Evolutionary conservation across 2,888 invertebrate species (phyloP).

Genomic region (Dioctria linearis): DNA sequence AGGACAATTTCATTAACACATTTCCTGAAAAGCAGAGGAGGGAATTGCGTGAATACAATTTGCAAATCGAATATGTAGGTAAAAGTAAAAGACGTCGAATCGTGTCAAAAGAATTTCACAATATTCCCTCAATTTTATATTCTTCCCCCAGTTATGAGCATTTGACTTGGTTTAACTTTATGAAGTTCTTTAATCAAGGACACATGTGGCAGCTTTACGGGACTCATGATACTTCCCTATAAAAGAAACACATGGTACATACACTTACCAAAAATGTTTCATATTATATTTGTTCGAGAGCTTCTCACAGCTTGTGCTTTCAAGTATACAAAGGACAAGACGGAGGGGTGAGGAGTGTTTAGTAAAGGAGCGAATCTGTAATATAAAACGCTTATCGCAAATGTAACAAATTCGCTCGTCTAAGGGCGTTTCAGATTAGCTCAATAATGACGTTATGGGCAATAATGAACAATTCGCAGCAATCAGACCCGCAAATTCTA

Average conservation of each 20-base stretch:
- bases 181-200: conserved; percentile 20
- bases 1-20: conserved; percentile 44
- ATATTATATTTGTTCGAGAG: neutral
- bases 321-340: neutral
- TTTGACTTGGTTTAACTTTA: conserved; percentile 3
- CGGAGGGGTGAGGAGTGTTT: neutral
- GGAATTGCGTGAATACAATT: conserved; percentile 34
- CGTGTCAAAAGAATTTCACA: neutral
- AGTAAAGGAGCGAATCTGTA: conserved; percentile 18
- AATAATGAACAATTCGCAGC: conserved; percentile 41
- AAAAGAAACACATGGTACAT: neutral
- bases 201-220: neutral
- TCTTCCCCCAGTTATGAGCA: neutral
- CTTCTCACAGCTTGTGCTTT: neutral
- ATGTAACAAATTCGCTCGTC: conserved; percentile 36
- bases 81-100: neutral
- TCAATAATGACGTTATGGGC: conserved; percentile 32
- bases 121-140: neutral
- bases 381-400: conserved; percentile 42
- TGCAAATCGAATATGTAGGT: conserved; percentile 11
- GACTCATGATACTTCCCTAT: neutral
- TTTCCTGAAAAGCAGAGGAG: conserved; percentile 4
- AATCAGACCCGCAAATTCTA: conserved; percentile 38
- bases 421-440: conserved; percentile 21
- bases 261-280: neutral